These are phyloP conservation scores for Eulacestoma nigropectus DNA, from an alignment of 2,113 vertebrate genomes.

Conservation along the genomic window DNA sequence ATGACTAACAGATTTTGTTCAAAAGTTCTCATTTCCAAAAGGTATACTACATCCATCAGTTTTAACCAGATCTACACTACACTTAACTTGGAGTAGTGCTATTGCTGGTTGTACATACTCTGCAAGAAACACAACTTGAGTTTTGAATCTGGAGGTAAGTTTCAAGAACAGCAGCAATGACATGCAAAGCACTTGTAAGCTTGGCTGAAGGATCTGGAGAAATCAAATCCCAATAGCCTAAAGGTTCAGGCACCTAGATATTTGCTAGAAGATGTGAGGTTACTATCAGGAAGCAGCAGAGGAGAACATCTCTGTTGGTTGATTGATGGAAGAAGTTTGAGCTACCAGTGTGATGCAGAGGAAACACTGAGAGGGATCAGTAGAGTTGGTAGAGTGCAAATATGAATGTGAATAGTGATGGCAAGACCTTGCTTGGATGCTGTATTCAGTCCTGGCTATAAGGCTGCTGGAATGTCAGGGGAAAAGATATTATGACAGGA, in stretches of 20 bases:
- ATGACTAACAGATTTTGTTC: neutral
- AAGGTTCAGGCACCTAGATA: neutral
- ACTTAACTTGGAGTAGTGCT: neutral
- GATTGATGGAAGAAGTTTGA: neutral
- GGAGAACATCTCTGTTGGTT: neutral
- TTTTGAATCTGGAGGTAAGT: neutral
- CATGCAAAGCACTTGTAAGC: neutral
- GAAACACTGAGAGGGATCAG: neutral
- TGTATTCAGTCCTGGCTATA: neutral
- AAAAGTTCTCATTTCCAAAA: neutral
- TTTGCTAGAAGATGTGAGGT: neutral
- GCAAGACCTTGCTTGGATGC: neutral
- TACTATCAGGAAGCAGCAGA: neutral
- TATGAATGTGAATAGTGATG: neutral
- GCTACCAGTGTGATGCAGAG: neutral
- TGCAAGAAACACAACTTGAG: neutral
- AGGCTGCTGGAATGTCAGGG: neutral
- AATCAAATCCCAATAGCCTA: neutral
- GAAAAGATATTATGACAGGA: neutral
- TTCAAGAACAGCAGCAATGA: neutral
- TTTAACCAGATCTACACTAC: neutral
- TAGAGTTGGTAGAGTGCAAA: neutral
- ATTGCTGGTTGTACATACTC: neutral
- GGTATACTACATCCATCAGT: neutral
- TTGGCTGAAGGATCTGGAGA: neutral